Percentiles rank a stretch among this genome's conserved stretches.
Conservation (phyloP, 2,797 vertebrate species). For the Natrix natrix region DNA sequence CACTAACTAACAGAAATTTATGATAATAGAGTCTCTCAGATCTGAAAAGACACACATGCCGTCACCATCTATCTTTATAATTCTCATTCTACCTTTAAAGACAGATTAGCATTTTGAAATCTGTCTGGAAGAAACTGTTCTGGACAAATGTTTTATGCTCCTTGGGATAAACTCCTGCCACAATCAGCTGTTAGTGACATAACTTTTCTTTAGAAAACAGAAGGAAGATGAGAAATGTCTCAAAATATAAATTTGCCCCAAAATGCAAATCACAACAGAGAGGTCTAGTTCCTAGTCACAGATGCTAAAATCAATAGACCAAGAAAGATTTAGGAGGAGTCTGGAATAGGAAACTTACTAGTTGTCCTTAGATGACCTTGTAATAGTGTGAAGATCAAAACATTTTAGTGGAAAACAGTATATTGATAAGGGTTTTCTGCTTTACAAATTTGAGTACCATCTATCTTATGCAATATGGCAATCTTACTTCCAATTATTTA, state of each 20-base stretch:
- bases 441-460: not conserved
- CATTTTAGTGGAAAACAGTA: conserved; percentile 1
- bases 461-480: not conserved
- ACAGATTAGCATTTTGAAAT: not conserved
- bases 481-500: not conserved
- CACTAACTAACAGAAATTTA: not conserved
- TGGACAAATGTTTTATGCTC: not conserved
- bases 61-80: not conserved
- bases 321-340: not conserved
- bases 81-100: not conserved
- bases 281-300: conserved; percentile 6
- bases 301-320: not conserved
- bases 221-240: conserved; percentile 22
- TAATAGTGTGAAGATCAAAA: not conserved
- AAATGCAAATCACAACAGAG: not conserved
- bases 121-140: not conserved
- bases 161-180: not conserved
- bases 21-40: not conserved
- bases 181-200: not conserved
- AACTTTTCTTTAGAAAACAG: accelerated
- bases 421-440: not conserved
- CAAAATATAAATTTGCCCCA: not conserved
- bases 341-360: not conserved
- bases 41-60: not conserved
- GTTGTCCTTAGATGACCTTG: conserved; percentile 8